Base-by-base conservation (phyloP, 2,888 invertebrate genomes). In the Sinodicranocentrus sp. region DNA sequence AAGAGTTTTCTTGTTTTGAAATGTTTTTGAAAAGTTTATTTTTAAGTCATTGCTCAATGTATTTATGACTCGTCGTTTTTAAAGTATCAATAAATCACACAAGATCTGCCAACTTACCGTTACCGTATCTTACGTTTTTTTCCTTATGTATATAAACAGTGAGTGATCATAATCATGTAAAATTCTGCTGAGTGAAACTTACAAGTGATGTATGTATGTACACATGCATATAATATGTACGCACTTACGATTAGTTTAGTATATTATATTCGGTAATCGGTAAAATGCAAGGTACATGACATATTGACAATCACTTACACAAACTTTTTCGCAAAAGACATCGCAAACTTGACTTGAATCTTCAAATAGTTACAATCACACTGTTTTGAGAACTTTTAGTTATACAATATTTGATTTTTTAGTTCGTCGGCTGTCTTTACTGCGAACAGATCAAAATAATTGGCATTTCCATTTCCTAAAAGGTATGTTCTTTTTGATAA, bases 281-380 rank as follows among this genome's bases (percentile, higher is more conserved):
- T n/a, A n/a, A n/a, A n/a, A n/a, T 43, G 43, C 68, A 78, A 78
- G 77, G 77, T 78, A 78, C 77, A 59, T 78, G 77, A 78, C 77
- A 78, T 21, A 65, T 76, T 76, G 76, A 39, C 65, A 67, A 67
- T 65, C 75, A 48, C 19, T 61, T 43, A 23, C 57, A 72, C 21
- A 67, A 67, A 43, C 63, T 67, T 43, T 10, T 21, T 33, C n/a
- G 5, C 39, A 21, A 57, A 2, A 15, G 21, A 57, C 43, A 43
- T 25, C 21, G 8, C 39, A 15, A 67, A 43, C 19, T 63, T 28
- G 28, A 33, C 19, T 63, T 17, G 28, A 15, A 63, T 17, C 17
- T 63, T 63, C 25, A 57, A 23, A 25, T 25, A 57, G 25, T 63
- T 2, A 28, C 28, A 63, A 28, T 63, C 63, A 63, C 63, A 63